Evolutionary conservation across 2,113 vertebrate species (phyloP), one percentile per base, ranked within the genome.

Genomic region (Bombycilla garrulus): DNA sequence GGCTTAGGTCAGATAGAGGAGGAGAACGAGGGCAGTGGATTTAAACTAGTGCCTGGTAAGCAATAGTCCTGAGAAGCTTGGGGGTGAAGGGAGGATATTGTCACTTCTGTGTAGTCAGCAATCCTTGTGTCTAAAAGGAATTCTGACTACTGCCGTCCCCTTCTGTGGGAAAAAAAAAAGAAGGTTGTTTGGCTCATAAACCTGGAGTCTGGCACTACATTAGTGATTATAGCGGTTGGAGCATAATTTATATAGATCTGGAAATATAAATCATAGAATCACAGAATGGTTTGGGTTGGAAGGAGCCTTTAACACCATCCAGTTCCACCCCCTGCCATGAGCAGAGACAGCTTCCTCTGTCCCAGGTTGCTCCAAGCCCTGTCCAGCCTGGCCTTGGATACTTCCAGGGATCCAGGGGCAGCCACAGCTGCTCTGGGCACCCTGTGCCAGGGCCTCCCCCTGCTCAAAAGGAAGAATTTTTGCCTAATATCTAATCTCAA

Each of bases 41-140:
- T 98, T 94, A 98, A 98, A 80, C 98, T 97, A 57, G 86, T 98
- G 73, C 96, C 98, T 93, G 99, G 99, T 99, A 98, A 98, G 98
- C 81, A 65, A 35, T 20, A 48, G 42, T 38, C 3, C 1, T 26
- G 19, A 62, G 74, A 33, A 66, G 36, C 33, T 29, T 73, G 70
- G 28, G 23, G 28, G 15, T 79, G 40, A 81, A 66, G 31, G 65
- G 78, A 90, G 36, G 44, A 18, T 62, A 2, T 31, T 50, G 54
- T 66, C 54, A 40, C 31, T 94, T 67, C 38, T 31, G 6, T 44
- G 19, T 10, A 5, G 36, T 80, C 45, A 64, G 33, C 33, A 76
- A 40, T 64, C n/a, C 33, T 65, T 10, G 13, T 44, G 23, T n/a
- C 33, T 88, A 3, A 76, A 58, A 67, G 31, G 23, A 57, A 35